These are phyloP conservation scores for Rhizoglyphus robini DNA, from an alignment of 1,140 invertebrate genomes.

Conservation along the genomic window DNA sequence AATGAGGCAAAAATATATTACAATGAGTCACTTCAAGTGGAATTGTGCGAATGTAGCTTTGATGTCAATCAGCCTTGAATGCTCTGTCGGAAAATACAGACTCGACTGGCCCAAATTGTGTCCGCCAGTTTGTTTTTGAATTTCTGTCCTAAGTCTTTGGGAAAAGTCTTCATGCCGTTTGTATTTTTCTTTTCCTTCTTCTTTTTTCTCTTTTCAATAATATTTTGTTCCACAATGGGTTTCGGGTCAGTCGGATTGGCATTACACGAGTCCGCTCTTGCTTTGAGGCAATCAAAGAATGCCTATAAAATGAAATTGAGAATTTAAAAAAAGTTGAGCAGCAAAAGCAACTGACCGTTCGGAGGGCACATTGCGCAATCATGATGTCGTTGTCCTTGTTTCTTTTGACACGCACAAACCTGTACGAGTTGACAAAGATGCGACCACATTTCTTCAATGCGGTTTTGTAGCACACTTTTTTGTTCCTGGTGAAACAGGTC, in stretches of 20 bases:
- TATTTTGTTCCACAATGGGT: too few relatives aligned
- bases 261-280: conserved; percentile 14
- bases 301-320: background rate
- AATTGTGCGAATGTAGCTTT: too few relatives aligned
- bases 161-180: background rate
- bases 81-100: background rate
- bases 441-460: background rate
- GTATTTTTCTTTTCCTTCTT: background rate
- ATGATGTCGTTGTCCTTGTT: background rate
- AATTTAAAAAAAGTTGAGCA: background rate
- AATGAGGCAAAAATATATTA: too few relatives aligned
- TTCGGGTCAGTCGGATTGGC: too few relatives aligned
- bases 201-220: too few relatives aligned
- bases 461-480: background rate
- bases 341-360: background rate
- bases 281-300: conserved; percentile 10
- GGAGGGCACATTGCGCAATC: background rate
- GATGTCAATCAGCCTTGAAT: too few relatives aligned
- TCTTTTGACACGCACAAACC: background rate
- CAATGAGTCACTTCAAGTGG: too few relatives aligned
- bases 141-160: background rate
- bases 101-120: conserved; percentile 11
- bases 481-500: too few relatives aligned
- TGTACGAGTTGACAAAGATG: background rate
- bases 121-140: conserved; percentile 17